A percentile compares a stretch with the other conserved stretches of the same genome.
Evolutionary conservation across 2,888 invertebrate species (phyloP).

Genomic region (Baronia brevicornis): DNA sequence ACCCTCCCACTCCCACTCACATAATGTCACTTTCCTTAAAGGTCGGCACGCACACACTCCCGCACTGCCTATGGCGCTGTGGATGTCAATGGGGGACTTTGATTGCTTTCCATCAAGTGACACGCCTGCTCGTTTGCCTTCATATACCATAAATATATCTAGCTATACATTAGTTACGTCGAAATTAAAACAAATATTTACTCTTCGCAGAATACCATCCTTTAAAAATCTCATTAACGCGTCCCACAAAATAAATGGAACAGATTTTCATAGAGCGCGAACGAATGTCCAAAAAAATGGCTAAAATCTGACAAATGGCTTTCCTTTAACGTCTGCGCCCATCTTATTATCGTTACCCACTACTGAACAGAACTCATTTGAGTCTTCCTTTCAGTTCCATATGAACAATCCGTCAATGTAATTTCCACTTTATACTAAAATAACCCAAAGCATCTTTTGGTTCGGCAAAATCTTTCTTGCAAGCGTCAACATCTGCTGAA

Average conservation of each 20-base stretch:
- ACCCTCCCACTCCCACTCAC: too few relatives aligned
- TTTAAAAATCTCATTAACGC: slow-evolving; percentile 54
- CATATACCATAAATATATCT: too few relatives aligned
- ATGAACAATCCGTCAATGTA: slow-evolving; percentile 27
- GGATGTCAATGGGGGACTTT: too few relatives aligned
- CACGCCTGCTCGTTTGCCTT: too few relatives aligned
- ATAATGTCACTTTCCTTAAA: too few relatives aligned
- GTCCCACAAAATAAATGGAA: slow-evolving; percentile 64
- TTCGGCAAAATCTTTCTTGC: slow-evolving; percentile 25
- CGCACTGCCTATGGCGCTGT: too few relatives aligned
- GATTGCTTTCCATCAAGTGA: too few relatives aligned
- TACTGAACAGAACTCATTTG: slow-evolving; percentile 74
- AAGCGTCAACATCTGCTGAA: slow-evolving; percentile 24
- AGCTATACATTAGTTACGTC: too few relatives aligned
- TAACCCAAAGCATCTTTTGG: slow-evolving; percentile 31
- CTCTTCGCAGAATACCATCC: slow-evolving; percentile 3
- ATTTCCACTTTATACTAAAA: slow-evolving; percentile 26
- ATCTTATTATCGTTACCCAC: slow-evolving; percentile 75
- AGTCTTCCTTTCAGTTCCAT: slow-evolving; percentile 53
- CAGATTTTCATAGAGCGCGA: slow-evolving; percentile 69
- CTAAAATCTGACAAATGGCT: slow-evolving; percentile 74
- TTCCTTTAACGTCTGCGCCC: slow-evolving; percentile 76
- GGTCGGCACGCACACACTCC: too few relatives aligned
- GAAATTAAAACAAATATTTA: too few relatives aligned
- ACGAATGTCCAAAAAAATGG: slow-evolving; percentile 69